Evolutionary conservation across 1,140 invertebrate species (phyloP).

Genomic region (Babylonia areolata): DNA sequence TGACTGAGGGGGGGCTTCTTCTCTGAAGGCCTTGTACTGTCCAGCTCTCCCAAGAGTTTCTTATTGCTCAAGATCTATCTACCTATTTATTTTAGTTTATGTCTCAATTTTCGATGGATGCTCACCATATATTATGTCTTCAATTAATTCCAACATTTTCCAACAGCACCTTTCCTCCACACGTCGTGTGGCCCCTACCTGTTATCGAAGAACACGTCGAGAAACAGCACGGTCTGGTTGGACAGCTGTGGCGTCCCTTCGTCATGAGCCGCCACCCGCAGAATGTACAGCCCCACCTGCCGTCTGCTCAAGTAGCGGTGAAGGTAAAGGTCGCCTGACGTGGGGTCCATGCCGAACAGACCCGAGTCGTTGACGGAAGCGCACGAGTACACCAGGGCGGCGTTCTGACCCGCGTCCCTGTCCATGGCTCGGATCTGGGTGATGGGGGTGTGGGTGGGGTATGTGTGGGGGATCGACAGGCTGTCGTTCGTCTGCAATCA

Average conservation of each 20-base stretch:
- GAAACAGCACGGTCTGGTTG: slow-evolving; percentile 85
- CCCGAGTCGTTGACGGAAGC: slow-evolving; percentile 85
- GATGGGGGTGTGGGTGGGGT: slow-evolving; percentile 83
- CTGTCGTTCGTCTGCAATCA: slow-evolving; percentile 80
- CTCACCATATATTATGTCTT: too few relatives aligned
- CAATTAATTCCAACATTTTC: too few relatives aligned
- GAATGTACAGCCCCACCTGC: slow-evolving; percentile 84
- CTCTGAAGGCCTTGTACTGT: too few relatives aligned
- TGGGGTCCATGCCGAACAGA: slow-evolving; percentile 90
- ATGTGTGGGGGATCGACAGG: slow-evolving; percentile 83
- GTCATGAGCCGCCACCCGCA: slow-evolving; percentile 91
- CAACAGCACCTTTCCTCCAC: neutral
- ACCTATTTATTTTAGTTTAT: too few relatives aligned
- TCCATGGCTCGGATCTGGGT: slow-evolving; percentile 53
- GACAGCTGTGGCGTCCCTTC: slow-evolving; percentile 87
- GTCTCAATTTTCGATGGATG: too few relatives aligned
- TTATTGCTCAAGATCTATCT: too few relatives aligned
- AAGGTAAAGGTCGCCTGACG: slow-evolving; percentile 85
- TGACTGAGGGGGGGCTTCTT: too few relatives aligned
- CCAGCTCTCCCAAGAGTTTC: too few relatives aligned
- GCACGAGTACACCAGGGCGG: slow-evolving; percentile 92
- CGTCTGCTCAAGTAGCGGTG: slow-evolving; percentile 80
- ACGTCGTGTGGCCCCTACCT: slow-evolving; percentile 14
- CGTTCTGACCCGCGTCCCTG: slow-evolving; percentile 82
- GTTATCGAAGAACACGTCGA: slow-evolving; percentile 78